Evolutionary conservation across 2,888 invertebrate species (phyloP).

Genomic region (Malacosoma neustria): DNA sequence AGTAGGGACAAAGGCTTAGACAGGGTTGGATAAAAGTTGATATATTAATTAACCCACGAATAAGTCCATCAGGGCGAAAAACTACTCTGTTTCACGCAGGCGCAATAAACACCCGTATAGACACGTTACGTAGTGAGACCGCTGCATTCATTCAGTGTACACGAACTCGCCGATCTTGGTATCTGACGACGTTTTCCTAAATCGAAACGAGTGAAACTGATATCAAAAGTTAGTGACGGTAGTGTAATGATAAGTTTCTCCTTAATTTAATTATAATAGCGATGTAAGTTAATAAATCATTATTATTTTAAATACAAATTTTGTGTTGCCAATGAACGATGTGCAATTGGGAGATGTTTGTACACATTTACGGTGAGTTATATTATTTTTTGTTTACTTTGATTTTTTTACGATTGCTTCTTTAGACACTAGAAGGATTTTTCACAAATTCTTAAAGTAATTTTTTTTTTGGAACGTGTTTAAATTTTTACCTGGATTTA

Average conservation of each 20-base stretch:
- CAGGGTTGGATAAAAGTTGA: slow-evolving; percentile 64
- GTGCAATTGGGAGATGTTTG: slow-evolving; percentile 52
- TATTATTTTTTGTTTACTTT: slow-evolving; percentile 13
- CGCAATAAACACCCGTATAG: slow-evolving; percentile 44
- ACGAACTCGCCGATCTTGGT: too few relatives aligned
- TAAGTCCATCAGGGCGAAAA: slow-evolving; percentile 64
- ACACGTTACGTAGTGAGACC: slow-evolving; percentile 59
- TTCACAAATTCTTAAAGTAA: too few relatives aligned
- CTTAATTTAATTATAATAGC: too few relatives aligned
- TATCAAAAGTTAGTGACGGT: too few relatives aligned
- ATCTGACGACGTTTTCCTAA: too few relatives aligned
- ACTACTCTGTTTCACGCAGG: slow-evolving; percentile 64
- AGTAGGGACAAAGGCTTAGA: slow-evolving; percentile 61
- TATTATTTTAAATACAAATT: slow-evolving; percentile 21
- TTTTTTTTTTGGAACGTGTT: too few relatives aligned
- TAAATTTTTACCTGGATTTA: too few relatives aligned
- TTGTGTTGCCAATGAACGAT: slow-evolving; percentile 44
- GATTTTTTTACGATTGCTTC: too few relatives aligned
- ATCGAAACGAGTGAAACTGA: too few relatives aligned
- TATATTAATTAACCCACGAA: slow-evolving; percentile 72
- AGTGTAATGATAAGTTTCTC: too few relatives aligned
- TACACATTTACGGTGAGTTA: slow-evolving; percentile 47
- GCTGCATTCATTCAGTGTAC: slow-evolving; percentile 36
- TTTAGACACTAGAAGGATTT: too few relatives aligned
- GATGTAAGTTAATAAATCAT: slow-evolving; percentile 8